phyloP scores from a whole-genome alignment of 2,888 invertebrate genomes.

The Drosophila histrio region DNA sequence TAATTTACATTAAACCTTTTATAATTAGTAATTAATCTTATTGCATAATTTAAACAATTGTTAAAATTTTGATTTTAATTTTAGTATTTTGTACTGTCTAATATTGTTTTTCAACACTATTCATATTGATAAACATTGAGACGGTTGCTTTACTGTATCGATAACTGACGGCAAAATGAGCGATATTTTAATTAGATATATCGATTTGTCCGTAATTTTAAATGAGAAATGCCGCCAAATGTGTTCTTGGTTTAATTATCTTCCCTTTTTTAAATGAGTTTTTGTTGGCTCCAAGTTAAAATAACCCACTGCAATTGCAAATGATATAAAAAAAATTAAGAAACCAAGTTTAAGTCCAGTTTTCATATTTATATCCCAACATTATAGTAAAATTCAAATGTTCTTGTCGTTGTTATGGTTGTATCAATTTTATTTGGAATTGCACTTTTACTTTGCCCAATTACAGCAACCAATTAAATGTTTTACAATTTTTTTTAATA shows the following conservation, averaged over 20 bases:
- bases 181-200: too few species aligned
- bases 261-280: too few species aligned
- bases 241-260: too few species aligned
- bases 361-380: not conserved
- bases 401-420: conserved; percentile 52
- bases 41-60: too few species aligned
- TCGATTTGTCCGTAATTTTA: too few species aligned
- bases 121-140: not conserved
- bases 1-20: too few species aligned
- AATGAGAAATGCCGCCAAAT: too few species aligned
- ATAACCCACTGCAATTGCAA: too few species aligned
- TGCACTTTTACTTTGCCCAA: conserved; percentile 70
- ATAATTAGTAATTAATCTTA: too few species aligned
- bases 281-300: too few species aligned
- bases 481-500: conserved; percentile 69
- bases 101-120: not conserved
- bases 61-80: too few species aligned
- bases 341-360: not conserved
- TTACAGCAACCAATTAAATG: conserved; percentile 65
- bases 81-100: not conserved
- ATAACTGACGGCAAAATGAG: too few species aligned
- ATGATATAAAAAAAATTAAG: not conserved
- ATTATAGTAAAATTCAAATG: not conserved
- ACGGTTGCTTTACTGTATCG: not conserved
- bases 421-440: conserved; percentile 74